Evolutionary conservation across 2,797 vertebrate species (phyloP).

Genomic region (Erithacus rubecula): DNA sequence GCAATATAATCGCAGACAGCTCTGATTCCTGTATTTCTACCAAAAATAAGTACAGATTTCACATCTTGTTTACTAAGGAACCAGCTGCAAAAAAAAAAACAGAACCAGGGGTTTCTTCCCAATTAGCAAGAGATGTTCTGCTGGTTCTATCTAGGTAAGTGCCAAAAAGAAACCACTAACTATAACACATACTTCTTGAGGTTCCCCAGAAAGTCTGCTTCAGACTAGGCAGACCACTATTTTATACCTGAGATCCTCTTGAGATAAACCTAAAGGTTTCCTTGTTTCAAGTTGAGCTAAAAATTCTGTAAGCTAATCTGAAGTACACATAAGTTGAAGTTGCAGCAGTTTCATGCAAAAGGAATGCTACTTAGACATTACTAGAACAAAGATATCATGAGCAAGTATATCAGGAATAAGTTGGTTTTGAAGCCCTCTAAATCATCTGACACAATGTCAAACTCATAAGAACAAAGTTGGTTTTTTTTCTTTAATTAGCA

Average conservation of each 20-base stretch:
- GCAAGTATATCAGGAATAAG: neutral
- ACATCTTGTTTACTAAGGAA: neutral
- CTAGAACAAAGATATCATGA: neutral
- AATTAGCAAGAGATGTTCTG: neutral
- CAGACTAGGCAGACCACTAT: neutral
- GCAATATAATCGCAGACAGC: neutral
- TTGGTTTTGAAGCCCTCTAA: neutral
- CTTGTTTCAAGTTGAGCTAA: neutral
- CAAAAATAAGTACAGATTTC: neutral
- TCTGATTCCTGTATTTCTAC: neutral
- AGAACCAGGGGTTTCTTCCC: accelerated
- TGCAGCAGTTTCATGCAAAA: neutral
- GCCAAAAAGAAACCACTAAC: neutral
- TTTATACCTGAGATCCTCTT: neutral
- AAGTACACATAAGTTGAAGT: neutral
- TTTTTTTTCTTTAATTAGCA: neutral
- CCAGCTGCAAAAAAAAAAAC: neutral
- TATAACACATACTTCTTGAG: neutral
- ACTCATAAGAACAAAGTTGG: accelerated
- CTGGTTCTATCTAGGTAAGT: neutral
- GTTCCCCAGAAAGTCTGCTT: neutral
- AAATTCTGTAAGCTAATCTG: neutral
- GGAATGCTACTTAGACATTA: neutral
- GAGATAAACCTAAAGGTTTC: neutral
- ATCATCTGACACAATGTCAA: neutral